Base-by-base conservation (phyloP, 2,113 vertebrate genomes). In the Melanocharis versteri region DNA sequence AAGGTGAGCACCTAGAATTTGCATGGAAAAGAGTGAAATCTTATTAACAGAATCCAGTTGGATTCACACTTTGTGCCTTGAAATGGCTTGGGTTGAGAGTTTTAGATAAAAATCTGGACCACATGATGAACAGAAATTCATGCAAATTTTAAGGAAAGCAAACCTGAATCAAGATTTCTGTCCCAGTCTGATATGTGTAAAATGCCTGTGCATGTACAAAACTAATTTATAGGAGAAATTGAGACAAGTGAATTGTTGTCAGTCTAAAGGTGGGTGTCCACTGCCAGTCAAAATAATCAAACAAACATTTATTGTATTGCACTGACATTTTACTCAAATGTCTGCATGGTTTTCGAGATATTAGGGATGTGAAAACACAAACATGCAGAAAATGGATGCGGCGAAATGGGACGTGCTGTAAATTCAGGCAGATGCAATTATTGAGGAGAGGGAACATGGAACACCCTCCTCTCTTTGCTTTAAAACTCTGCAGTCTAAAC, bases 41-140 rank as follows among this genome's bases (percentile, higher is more conserved):
- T 40, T 3, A 0, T 4, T 0, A 53, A 31, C 4, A 77, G 11
- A 70, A 70, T 80, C 15, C 50, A 83, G 9, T 10, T 26, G 20
- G 6, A 71, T 72, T 90, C 12, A 1, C 2, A 0, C 62, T 87
- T 75, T 64, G 33, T 79, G 18, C 31, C 33, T 75, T 50, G 47
- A 65, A 57, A 33, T 53, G 50, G 28, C 11, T 58, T 44, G 20
- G 6, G 1, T 57, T 70, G 60, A 40, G 16, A 27, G 7, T 45
- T 87, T 47, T 39, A 9, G 21, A 30, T 50, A 58, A 79, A 91
- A 87, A 68, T 12, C 11, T 62, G 72, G 75, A 23, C 31, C 4
- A 19, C 1, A 2, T 2, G 2, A 60, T 37, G 5, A 33, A 51
- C 7, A 21, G 16, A 47, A 69, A 76, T 79, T 26, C 19, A 20